Percentiles rank a stretch among this genome's conserved stretches.
phyloP scores from a whole-genome alignment of 2,888 invertebrate genomes.

The Tiphia femorata region DNA sequence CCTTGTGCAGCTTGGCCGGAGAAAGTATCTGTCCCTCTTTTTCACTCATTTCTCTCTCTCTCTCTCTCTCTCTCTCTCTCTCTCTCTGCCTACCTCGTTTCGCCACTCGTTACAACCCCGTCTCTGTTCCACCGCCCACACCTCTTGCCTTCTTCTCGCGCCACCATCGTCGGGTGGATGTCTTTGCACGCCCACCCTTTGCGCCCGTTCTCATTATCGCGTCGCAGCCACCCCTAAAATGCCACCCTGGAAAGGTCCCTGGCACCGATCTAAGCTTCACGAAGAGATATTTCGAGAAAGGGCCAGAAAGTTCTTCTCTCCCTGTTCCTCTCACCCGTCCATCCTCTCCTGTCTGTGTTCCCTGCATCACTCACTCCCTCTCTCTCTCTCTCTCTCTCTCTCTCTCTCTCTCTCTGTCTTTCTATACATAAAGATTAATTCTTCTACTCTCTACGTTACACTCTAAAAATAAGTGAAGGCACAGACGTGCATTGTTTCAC shows the following conservation, averaged over 20 bases:
- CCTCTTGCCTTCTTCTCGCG: conserved; percentile 46
- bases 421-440: too few species aligned
- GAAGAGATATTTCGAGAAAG: conserved; percentile 51
- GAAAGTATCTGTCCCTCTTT: conserved; percentile 30
- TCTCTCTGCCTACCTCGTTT: conserved; percentile 28
- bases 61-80: conserved; percentile 10
- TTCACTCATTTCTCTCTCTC: conserved; percentile 26
- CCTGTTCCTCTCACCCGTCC: conserved; percentile 21
- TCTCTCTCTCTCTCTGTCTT: conserved; percentile 13
- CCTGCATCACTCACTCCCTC: conserved; percentile 5
- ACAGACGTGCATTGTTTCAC: too few species aligned
- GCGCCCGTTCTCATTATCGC: conserved; percentile 67
- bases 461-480: too few species aligned
- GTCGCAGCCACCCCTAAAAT: conserved; percentile 65
- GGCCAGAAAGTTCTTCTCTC: conserved; percentile 49
- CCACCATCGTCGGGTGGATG: conserved; percentile 59
- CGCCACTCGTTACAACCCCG: too few species aligned
- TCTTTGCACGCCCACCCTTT: conserved; percentile 63
- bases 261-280: conserved; percentile 54
- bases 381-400: background rate
- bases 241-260: conserved; percentile 61
- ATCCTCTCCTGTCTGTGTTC: too few species aligned
- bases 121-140: conserved; percentile 5
- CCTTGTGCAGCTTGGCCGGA: conserved; percentile 58
- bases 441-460: too few species aligned